Evolutionary conservation across 2,113 vertebrate species (phyloP), one percentile per base, ranked within the genome.

Genomic region (Arenaria interpres): DNA sequence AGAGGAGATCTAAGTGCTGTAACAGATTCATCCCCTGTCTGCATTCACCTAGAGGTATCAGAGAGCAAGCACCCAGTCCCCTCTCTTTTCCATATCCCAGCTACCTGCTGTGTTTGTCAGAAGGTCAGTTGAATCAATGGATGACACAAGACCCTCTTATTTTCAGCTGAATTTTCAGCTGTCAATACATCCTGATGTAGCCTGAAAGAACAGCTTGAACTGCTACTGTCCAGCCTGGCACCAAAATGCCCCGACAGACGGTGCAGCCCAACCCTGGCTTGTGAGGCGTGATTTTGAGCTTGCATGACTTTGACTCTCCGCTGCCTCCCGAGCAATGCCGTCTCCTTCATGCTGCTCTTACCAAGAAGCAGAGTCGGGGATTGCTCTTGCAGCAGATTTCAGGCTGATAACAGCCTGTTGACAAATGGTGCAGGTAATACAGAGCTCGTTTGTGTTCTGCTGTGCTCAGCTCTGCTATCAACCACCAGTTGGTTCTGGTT

Each of bases 221-320:
- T 54, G 77, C 32, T 66, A 9, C 85, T 82, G 71, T n/a, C 46
- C 22, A 80, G 22, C 32, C 88, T 90, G 83, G 54, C 46, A 24
- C 32, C 32, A 72, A 71, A 63, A 63, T 77, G 25, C 43, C 39
- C 53, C 25, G n/a, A 27, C 71, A 86, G 71, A 59, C 0, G 7
- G 5, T 23, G 30, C 30, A 43, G 37, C 25, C 37, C 69, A 51
- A 4, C 0, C 0, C 41, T 60, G 0, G 0, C 33, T 50, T 17
- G 11, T 2, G 7, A 54, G 33, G 23, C 0, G 0, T 3, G 27
- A n/a, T 32, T 64, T 83, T 45, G 64, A 91, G 33, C 39, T 77
- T 60, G 41, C 9, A 6, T 59, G 72, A 33, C 75, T 90, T 74
- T 19, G 67, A 45, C 35, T 79, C 35, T 84, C 46, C 0, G 4